These are phyloP conservation scores for Stenodema calcarata DNA, from an alignment of 2,888 invertebrate species.

Conservation along the genomic window DNA sequence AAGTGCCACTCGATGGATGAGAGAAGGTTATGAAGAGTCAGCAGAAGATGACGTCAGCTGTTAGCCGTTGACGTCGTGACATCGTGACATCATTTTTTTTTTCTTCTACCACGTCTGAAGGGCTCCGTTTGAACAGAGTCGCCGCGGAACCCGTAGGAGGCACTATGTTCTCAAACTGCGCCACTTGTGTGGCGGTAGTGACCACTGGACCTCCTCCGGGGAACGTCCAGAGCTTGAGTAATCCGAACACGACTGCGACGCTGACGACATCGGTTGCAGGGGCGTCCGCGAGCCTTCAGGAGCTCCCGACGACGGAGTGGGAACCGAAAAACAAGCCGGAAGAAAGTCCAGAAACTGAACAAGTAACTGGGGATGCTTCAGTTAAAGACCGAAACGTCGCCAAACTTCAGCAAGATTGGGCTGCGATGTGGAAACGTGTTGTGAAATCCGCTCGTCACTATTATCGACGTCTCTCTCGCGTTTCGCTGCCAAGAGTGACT, in stretches of 20 bases:
- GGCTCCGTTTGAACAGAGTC: not conserved
- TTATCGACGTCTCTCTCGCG: conserved; percentile 27
- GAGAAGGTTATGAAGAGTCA: conserved; percentile 11
- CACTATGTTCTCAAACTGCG: conserved; percentile 46
- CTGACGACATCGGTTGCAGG: not conserved
- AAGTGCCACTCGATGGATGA: conserved; percentile 27
- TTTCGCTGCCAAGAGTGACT: conserved; percentile 23
- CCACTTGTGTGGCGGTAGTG: conserved; percentile 48
- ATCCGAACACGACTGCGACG: not conserved
- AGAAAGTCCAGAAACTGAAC: not conserved
- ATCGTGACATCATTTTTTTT: too few species aligned
- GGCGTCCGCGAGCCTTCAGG: not conserved
- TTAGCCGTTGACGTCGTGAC: not conserved
- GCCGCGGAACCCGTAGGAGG: not conserved
- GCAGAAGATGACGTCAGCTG: conserved; percentile 41
- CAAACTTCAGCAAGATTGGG: conserved; percentile 9
- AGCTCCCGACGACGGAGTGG: not conserved
- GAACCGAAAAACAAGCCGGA: not conserved
- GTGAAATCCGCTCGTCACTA: conserved; percentile 33
- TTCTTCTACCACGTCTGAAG: not conserved
- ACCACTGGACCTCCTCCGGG: conserved; percentile 23
- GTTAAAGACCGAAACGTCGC: not conserved
- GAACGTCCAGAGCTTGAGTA: not conserved
- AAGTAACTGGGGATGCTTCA: not conserved
- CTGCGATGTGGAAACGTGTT: conserved; percentile 24